Evolutionary conservation across 2,113 vertebrate species (phyloP).

Genomic region (Bettongia penicillata): DNA sequence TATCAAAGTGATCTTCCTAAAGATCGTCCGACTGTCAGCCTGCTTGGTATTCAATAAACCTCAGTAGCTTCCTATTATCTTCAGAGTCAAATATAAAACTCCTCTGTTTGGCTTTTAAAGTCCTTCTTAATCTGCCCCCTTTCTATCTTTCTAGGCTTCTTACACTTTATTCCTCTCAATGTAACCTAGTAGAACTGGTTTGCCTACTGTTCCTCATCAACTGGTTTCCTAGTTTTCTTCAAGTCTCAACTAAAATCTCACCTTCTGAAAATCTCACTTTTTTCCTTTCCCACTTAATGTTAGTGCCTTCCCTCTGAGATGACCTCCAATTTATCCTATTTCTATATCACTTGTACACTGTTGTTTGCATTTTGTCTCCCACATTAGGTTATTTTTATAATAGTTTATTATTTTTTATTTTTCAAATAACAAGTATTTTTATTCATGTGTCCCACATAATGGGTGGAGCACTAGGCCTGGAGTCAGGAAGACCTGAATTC

Average conservation of each 20-base stretch:
- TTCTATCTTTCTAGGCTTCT: neutral
- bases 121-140: neutral
- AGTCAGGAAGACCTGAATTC: neutral
- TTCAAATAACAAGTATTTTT: neutral
- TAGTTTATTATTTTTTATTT: neutral
- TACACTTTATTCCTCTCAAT: neutral
- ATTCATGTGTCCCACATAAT: no score
- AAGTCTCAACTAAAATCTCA: neutral
- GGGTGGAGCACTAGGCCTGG: no score
- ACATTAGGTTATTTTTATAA: neutral
- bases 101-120: neutral
- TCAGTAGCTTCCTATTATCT: neutral
- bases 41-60: neutral
- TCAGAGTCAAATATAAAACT: neutral
- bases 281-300: neutral
- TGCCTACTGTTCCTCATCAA: neutral
- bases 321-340: neutral
- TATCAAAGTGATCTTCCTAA: neutral
- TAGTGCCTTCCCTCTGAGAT: neutral
- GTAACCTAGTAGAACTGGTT: neutral
- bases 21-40: neutral
- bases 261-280: neutral
- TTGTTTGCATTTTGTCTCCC: neutral
- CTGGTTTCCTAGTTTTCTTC: neutral
- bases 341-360: neutral